A percentile compares a stretch with the other conserved stretches of the same genome.
These are phyloP conservation scores for Laodelphax striatellus DNA, from an alignment of 1,140 invertebrate species.

Conservation along the genomic window DNA sequence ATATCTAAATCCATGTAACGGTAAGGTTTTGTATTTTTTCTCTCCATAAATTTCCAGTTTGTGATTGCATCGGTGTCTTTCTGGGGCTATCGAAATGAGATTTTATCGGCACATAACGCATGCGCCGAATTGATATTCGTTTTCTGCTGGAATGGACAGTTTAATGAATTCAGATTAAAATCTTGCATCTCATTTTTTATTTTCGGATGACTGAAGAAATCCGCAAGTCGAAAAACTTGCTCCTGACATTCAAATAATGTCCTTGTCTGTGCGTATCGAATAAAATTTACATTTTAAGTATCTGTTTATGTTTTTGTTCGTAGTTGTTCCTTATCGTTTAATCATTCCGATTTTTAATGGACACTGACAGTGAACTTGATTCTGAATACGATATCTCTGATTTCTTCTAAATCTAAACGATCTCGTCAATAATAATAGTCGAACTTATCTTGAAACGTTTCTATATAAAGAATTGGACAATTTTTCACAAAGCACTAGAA, in stretches of 20 bases:
- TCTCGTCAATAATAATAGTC: no score
- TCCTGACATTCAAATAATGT: conserved; percentile 1
- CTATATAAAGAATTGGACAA: no score
- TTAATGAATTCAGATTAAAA: conserved; percentile 1
- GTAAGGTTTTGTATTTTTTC: background rate
- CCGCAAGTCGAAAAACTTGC: background rate
- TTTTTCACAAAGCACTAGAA: no score
- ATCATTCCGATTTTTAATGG: no score
- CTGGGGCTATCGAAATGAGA: background rate
- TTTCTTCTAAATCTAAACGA: no score
- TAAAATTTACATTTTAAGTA: conserved; percentile 4
- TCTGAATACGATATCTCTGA: no score
- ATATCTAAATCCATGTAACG: background rate
- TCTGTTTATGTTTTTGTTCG: background rate
- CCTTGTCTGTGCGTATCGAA: background rate
- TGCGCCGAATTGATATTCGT: no score
- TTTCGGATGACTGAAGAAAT: background rate
- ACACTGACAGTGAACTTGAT: no score
- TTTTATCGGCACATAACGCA: no score
- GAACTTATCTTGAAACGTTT: no score
- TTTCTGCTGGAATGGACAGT: background rate
- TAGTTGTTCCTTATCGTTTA: no score
- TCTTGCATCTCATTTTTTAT: background rate
- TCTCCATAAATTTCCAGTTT: background rate
- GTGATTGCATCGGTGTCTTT: background rate